Base-by-base conservation (phyloP, 1,140 invertebrate species). In the Trissolcus basalis region DNA sequence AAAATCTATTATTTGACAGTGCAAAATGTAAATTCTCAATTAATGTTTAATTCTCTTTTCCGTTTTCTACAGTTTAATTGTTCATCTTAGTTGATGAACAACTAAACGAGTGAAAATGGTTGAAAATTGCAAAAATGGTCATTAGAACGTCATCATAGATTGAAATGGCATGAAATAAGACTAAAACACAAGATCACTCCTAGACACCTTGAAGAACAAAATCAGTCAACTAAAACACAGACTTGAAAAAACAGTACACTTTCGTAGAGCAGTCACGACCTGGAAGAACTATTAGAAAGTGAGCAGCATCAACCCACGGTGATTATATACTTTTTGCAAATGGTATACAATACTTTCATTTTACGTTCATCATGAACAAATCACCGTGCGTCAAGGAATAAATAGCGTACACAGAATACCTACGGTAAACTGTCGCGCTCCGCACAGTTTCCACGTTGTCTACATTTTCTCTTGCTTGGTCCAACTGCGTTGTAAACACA, bases 381-480 rank as follows among this genome's bases (percentile, higher is more conserved):
- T 7, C 58, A 54, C 43, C 39, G 60, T 19, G 12, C 11, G 7
- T 9, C 32, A 35, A 27, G 2, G 19, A 33, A 19, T 53, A 59
- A 33, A 33, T 13, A n/a, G 27, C 12, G 35, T 48, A 74, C 27
- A 70, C 56, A 72, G 15, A 47, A 73, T 79, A 87, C 87, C 79
- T 82, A 87, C 86, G 83, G 85, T 83, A 81, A 83, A 84, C 80
- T 84, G 82, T 83, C 80, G 82, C 85, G 85, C 82, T 86, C 86
- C 83, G 84, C 83, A 82, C 83, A 49, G 71, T 45, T 76, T 68
- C 78, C 80, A 49, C 53, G 48, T 56, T 48, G 85, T 85, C 85
- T 86, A 86, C 85, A 86, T 86, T 83, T 82, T 83, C 73, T 68
- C 68, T 70, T 49, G 63, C 13, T 74, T 81, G 76, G 73, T 79